Base-by-base conservation (phyloP, 2,797 vertebrate species). In the Myripristis murdjan region DNA sequence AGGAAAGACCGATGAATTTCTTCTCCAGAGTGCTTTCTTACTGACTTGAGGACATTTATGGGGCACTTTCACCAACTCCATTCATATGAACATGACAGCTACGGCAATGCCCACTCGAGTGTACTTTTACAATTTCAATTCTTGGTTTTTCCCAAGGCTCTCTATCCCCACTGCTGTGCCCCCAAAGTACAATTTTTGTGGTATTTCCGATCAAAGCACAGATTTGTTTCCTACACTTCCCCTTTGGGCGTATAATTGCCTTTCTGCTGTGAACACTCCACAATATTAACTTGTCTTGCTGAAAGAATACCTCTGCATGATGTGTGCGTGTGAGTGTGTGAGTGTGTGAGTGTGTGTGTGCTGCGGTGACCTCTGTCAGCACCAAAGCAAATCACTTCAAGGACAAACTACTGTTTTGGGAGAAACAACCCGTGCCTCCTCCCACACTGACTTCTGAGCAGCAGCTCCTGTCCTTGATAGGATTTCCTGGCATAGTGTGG, bases 351-450 rank as follows among this genome's bases (percentile, higher is more conserved):
- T 39, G n/a, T 11, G 14, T 11, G 22, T 16, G 48, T 23, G 43
- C 9, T 15, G 9, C 15, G 12, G 18, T 49, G 31, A 15, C 46
- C 20, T 11, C 16, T 14, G 33, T 15, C 37, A 31, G 18, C 31
- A 60, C 41, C 6, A 35, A 58, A 52, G 65, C 64, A 37, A 73
- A 56, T 0, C 10, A 18, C 48, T 43, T 68, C 20, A 73, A 66
- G 78, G 74, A 76, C 65, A 51, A 44, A 10, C 39, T 51, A 18
- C 22, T 78, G 85, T 85, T 89, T 81, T 71, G 59, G 75, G 82
- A 72, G 24, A 81, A 88, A 89, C 63, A 60, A 15, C 16, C 1
- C 2, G 48, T 20, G 35, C 10, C 26, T 15, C 63, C 63, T 51
- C 55, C 26, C 51, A 75, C 4, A 12, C 8, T 24, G 62, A 64